Evolutionary conservation across 1,140 invertebrate genomes (phyloP), one percentile per base, ranked within the genome.

Genomic region (Harlomillsia oculata): DNA sequence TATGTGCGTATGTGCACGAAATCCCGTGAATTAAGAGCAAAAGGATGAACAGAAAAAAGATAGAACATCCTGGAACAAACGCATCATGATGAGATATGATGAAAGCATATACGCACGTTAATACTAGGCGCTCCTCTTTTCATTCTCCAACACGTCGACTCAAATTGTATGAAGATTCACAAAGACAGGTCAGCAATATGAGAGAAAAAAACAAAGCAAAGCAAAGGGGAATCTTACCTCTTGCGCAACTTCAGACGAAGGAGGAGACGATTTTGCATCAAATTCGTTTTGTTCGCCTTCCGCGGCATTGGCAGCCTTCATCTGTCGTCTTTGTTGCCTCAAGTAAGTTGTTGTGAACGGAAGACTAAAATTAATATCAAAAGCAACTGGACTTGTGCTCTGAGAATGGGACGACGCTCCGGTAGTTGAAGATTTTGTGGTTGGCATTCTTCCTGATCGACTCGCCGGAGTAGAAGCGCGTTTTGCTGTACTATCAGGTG

Each of bases 321-420:
- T 30, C 36, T 60, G 48, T 51, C 53, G 49, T 40, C 51, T 37
- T 34, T 59, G 58, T 36, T 87, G 82, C 69, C 87, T 88, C 69
- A 89, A 73, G 71, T 89, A 88, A 2, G 85, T 85, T 13, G 85
- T 87, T 3, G 87, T 89, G 61, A 90, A 89, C 11, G 87, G 86
- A 59, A 89, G 78, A 66, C 82, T 82, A 69, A 85, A 88, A 71
- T 87, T 84, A 36, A 86, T 80, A 51, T 77, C 73, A 57, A 60
- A 59, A n/a, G 55, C 23, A 13, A 52, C 70, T 67, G 63, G 72
- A 67, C 36, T 51, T 23, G 32, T 40, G 30, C 34, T 54, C 71
- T 72, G 4, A 3, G 51, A 26, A n/a, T n/a, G n/a, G 28, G 41
- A 28, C n/a, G 29, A 36, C 26, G 51, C 23, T 30, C 18, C 13